Conservation (phyloP, 2,888 invertebrate species). For the Lasioglossum oenotherae region DNA sequence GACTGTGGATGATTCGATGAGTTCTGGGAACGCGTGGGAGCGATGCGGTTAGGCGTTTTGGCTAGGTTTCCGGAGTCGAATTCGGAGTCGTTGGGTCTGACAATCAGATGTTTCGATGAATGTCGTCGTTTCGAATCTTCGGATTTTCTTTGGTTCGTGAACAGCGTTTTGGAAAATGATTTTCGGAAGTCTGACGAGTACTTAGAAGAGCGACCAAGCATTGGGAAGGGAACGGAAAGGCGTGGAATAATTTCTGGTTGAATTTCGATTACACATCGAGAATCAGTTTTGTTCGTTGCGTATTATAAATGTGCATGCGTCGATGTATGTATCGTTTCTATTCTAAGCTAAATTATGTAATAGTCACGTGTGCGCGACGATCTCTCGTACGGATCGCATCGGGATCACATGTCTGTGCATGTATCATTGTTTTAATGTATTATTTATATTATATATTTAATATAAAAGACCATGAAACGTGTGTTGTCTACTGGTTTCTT, state of each 20-base stretch:
- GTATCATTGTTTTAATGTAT: constrained; percentile 44
- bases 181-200: neutral
- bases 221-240: neutral
- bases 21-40: constrained; percentile 24
- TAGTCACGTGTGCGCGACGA: constrained; percentile 22
- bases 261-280: constrained; percentile 19
- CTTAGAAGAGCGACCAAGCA: neutral
- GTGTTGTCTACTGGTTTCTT: constrained; percentile 16
- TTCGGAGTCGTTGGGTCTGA: neutral
- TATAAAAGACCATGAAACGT: constrained; percentile 46
- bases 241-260: neutral
- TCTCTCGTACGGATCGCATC: constrained; percentile 3
- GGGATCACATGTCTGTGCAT: constrained; percentile 22
- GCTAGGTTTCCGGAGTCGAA: neutral
- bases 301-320: constrained; percentile 29
- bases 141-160: neutral
- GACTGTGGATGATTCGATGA: constrained; percentile 2
- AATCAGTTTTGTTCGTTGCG: constrained; percentile 25
- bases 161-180: neutral
- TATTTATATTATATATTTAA: constrained; percentile 58
- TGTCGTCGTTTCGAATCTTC: neutral
- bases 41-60: neutral
- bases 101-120: neutral
- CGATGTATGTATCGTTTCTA: constrained; percentile 13
- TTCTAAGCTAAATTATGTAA: constrained; percentile 30